Base-by-base conservation (phyloP, 2,888 invertebrate species). In the Watsonalla cultraria region DNA sequence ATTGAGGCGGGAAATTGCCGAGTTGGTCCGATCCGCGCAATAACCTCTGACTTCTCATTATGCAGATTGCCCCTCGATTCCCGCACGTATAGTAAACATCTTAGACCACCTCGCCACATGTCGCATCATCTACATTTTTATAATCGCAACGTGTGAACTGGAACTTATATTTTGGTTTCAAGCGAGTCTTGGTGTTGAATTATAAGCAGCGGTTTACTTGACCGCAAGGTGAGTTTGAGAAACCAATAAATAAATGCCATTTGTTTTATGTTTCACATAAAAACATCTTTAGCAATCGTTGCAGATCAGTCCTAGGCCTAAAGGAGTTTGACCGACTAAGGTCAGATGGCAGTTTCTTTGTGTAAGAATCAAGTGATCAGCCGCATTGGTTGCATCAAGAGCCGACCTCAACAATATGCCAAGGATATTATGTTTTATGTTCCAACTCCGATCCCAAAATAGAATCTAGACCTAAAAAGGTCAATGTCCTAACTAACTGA, bases 21-120 rank as follows among this genome's bases (percentile, higher is more conserved):
- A 74, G 76, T 76, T 73, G 80, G 79, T 75, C 80, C 81, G 82
- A 78, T 81, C 74, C 79, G 76, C 78, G 80, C 84, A 80, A 86
- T 87, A 87, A 84, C 84, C 82, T 72, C 77, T 68, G 82, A 78
- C 82, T 81, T 77, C 81, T 86, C 81, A 88, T 89, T 89, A 89
- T 88, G 89, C 80, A 89, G 82, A 90, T 88, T 85, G 80, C 82
- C 74, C 64, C 72, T 71, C 78, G 73, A 71, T 77, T 75, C 81
- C 72, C 78, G 75, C 78, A 79, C 64, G 70, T 79, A 80, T 73
- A 79, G 81, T 82, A 80, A 79, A 77, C 79, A 76, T 80, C 81
- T 81, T 76, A 65, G 58, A 59, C 59, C 58, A 61, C 52, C 50
- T 57, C 24, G 33, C 39, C 46, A 47, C 47, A 47, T 7, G 42